These are phyloP conservation scores for Bombylius major DNA, from an alignment of 2,888 invertebrate genomes.

Conservation along the genomic window DNA sequence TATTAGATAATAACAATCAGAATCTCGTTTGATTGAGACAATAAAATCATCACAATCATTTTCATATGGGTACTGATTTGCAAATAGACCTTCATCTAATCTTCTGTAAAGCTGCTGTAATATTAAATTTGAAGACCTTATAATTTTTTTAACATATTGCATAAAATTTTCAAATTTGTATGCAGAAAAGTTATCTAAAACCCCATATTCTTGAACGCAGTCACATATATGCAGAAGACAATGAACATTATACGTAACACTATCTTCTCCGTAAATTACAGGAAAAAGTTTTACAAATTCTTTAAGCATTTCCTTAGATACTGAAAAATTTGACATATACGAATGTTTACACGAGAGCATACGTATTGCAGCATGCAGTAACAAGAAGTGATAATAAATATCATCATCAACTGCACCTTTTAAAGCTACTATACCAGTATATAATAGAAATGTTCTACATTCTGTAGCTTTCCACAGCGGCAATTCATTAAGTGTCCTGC, in stretches of 20 bases:
- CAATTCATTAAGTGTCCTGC: background rate
- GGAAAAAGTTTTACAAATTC: conserved; percentile 1
- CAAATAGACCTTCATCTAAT: background rate
- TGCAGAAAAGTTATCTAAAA: conserved; percentile 3
- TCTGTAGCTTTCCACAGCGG: background rate
- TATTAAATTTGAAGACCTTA: background rate
- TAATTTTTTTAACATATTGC: background rate
- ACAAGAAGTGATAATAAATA: conserved; percentile 2
- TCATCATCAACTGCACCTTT: conserved; percentile 1
- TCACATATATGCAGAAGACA: conserved; percentile 2
- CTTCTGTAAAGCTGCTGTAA: conserved; percentile 1
- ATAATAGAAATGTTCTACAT: conserved; percentile 1
- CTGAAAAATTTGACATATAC: background rate
- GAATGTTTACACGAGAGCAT: background rate
- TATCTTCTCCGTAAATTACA: conserved; percentile 1
- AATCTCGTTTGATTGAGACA: too few species aligned
- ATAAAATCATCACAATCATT: too few species aligned
- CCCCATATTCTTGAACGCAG: background rate
- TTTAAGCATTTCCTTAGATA: background rate
- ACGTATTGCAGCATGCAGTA: background rate
- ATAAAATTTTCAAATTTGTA: conserved; percentile 5
- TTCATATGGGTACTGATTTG: too few species aligned
- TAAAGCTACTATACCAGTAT: conserved; percentile 4
- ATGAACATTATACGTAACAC: conserved; percentile 4
- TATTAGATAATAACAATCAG: too few species aligned